Base-by-base conservation (phyloP, 2,888 invertebrate species). In the Acronicta alni region DNA sequence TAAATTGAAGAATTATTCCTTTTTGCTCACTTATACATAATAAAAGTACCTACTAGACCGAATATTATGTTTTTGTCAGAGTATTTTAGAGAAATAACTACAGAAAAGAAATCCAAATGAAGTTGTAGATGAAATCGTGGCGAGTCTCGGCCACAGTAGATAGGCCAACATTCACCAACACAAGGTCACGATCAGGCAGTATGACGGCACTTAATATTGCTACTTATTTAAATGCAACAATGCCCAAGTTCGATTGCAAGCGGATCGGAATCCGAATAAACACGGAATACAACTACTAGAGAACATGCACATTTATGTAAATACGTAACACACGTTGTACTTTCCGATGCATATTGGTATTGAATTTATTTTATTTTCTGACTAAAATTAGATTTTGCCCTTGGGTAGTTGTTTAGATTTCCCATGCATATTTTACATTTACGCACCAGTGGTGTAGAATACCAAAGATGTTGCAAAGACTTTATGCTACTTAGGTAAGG, bases 121-220 rank as follows among this genome's bases (percentile, higher is more conserved):
- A 56, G 44, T 45, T 44, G 16, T 65, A 60, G 48, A 71, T 58
- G 46, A 43, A 64, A 75, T 79, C 75, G 77, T 78, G 77, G 65
- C 69, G 72, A 74, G 72, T 61, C 64, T 73, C 66, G 67, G 66
- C 69, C 65, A 63, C 30, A 59, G 55, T 69, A 61, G 67, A 60
- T 59, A 69, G 44, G 41, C 58, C 69, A 66, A 77, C 77, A 68
- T 72, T 77, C 72, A 77, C 75, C 18, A 15, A 46, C 49, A 52
- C 82, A 91, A 92, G 91, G 91, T 91, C 89, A 90, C 82, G 85
- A 88, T 68, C 87, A 85, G 76, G 57, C 79, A 70, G 68, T 81
- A 71, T 81, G 79, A 80, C 72, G 74, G 64, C 68, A 74, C 68
- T 60, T 77, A 78, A 78, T 72, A 60, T 72, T 64, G 73, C 78